These are phyloP conservation scores for Anhinga rufa DNA, from an alignment of 2,113 vertebrate genomes.

Conservation along the genomic window DNA sequence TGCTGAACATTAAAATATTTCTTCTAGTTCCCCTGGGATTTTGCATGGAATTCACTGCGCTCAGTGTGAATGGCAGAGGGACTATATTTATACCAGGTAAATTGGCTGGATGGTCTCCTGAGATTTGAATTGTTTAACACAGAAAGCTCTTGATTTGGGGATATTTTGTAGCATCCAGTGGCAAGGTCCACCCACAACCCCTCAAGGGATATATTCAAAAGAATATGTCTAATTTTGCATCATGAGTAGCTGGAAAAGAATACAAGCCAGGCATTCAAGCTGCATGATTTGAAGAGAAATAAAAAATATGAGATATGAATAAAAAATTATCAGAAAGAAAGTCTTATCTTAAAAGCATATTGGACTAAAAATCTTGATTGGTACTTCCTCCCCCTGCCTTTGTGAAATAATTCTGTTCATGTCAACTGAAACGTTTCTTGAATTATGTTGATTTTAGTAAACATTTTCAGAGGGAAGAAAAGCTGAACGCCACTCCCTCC, in stretches of 20 bases:
- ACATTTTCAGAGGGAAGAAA: not conserved
- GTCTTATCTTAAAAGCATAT: not conserved
- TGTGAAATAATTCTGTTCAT: not conserved
- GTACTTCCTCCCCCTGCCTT: not conserved
- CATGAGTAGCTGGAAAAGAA: conserved; percentile 4
- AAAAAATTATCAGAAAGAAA: not conserved
- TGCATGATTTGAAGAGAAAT: conserved; percentile 2
- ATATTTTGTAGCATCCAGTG: conserved; percentile 55
- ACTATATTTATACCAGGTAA: conserved; percentile 61
- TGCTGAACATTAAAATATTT: conserved; percentile 54
- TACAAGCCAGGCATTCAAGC: not conserved
- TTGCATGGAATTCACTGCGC: not conserved
- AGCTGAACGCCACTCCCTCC: not conserved
- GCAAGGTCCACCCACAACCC: conserved; percentile 30
- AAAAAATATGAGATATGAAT: not conserved
- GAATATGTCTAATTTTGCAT: conserved; percentile 44
- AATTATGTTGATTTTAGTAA: not conserved
- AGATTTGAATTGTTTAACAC: conserved; percentile 62
- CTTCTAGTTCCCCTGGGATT: not conserved
- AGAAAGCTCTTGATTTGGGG: conserved; percentile 59
- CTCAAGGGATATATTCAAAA: conserved; percentile 42
- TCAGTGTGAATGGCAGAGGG: conserved; percentile 40
- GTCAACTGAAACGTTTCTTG: not conserved
- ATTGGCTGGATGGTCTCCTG: conserved; percentile 42
- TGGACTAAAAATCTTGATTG: not conserved